Evolutionary conservation across 2,797 vertebrate species (phyloP), one percentile per base, ranked within the genome.

Genomic region (Merluccius polli): DNA sequence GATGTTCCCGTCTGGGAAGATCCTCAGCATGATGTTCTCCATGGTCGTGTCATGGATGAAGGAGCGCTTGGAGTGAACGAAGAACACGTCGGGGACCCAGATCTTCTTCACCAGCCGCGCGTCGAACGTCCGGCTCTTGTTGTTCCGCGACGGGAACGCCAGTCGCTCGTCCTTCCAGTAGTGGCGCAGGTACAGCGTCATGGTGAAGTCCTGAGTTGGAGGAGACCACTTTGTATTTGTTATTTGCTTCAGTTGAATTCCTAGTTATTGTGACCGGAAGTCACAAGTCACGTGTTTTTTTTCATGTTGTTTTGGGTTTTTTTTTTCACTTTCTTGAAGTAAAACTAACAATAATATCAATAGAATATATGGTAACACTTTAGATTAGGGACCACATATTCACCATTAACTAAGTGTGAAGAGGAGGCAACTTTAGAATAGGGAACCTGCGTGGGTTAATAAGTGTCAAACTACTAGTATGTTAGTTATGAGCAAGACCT

Each of bases 131-230:
- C 96, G 91, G 69, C 96, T 98, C 92, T 88, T 93, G 84, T 97
- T 97, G 90, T 85, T 96, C 12, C 87, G 91, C 24, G 96, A 97
- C 2, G 80, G 94, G 84, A 97, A 98, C 1, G 95, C 93, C 78
- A 97, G 94, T 0, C 96, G 94, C 87, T 97, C 95, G 67, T 98
- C 96, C 81, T 97, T 97, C 96, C 96, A 98, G 88, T 97, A 97
- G 91, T 98, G 96, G 59, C 95, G 93, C 89, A 98, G 94, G 83
- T 97, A 97, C 16, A 98, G 92, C 74, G 96, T 97, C 95, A 96
- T 96, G 38, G 95, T 96, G 87, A 98, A 97, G 88, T 96, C 96
- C 96, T 97, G 79, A 2, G 10, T n/a, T 11, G n/a, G 24, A 11
- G 10, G 59, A n/a, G 48, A 7, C 2, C 0, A 7, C 0, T 8